Base-by-base conservation (phyloP, 2,888 invertebrate species). In the Phyllotreta cruciferae region DNA sequence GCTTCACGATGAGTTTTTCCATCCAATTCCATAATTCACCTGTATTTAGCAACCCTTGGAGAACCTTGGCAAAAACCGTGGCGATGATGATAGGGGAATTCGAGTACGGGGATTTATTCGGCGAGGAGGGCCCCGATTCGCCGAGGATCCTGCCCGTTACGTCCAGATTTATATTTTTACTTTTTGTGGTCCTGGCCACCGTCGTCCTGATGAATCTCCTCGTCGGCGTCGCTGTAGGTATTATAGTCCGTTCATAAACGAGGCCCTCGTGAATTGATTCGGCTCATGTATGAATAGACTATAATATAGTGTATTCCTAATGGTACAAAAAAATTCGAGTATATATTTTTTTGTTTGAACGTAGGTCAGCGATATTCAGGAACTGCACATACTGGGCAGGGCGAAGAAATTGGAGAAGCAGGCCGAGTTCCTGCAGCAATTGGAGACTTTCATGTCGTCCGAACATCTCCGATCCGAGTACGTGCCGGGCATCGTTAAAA, bases 41-140 rank as follows among this genome's bases (percentile, higher is more conserved):
- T 24, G 77, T 81, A 70, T 85, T 84, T 64, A 69, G 70, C 7
- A 75, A 80, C 71, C 81, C 82, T 0, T 80, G 80, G 76, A 74
- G 77, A 11, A 75, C 83, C 5, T 64, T 85, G 41, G 79, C 85
- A 38, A 83, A 83, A 70, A 85, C 85, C 11, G 77, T 83, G 41
- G 85, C 85, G 39, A 86, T 86, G 85, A 85, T 86, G 85, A 84
- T 83, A 76, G 86, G 85, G 13, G 85, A 85, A 73, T 83, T 83
- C 68, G 83, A 85, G 68, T 85, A 84, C 71, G 75, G 75, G 11
- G 79, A 79, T 54, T 75, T 83, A 56, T 84, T 83, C 71, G 68
- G 72, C 13, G 72, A 75, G 37, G 56, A 71, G 39, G 66, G 70
- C 10, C 66, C 69, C 10, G 64, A 54, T 34, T 54, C 56, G 11